A percentile compares a stretch with the other conserved stretches of the same genome.
These are phyloP conservation scores for Gouania willdenowi DNA, from an alignment of 2,797 vertebrate genomes.

Conservation along the genomic window DNA sequence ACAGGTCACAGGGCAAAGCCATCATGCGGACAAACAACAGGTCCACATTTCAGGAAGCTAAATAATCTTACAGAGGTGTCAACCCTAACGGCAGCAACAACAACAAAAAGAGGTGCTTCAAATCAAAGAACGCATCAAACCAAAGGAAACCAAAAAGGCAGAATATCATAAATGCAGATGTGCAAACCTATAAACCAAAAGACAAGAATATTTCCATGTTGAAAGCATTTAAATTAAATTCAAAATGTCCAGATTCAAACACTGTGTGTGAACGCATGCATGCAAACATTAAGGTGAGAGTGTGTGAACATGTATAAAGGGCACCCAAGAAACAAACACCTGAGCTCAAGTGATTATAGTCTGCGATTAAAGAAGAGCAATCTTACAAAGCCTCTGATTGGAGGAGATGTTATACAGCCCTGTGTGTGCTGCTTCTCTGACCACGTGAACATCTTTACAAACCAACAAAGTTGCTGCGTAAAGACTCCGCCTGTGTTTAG, in stretches of 20 bases:
- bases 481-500: constrained; percentile 65
- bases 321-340: constrained; percentile 42
- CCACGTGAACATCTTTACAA: constrained; percentile 53
- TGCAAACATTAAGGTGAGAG: constrained; percentile 51
- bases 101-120: constrained; percentile 12
- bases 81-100: constrained; percentile 26
- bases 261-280: constrained; percentile 69
- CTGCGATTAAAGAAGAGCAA: constrained; percentile 55
- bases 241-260: constrained; percentile 60
- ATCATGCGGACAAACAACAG: constrained; percentile 43
- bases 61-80: constrained; percentile 46
- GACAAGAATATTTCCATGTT: constrained; percentile 53
- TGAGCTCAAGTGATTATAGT: constrained; percentile 46
- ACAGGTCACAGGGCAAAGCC: constrained; percentile 66
- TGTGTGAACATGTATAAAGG: constrained; percentile 40
- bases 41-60: constrained; percentile 45
- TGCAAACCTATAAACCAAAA: constrained; percentile 71
- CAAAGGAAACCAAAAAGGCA: constrained; percentile 17
- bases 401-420: constrained; percentile 61
- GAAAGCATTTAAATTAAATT: constrained; percentile 68
- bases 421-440: constrained; percentile 26
- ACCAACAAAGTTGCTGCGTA: constrained; percentile 64
- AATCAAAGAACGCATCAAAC: constrained; percentile 52
- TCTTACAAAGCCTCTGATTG: constrained; percentile 58
- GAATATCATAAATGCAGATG: constrained; percentile 54